Evolutionary conservation across 2,888 invertebrate species (phyloP).

Genomic region (Fragum fragum): DNA sequence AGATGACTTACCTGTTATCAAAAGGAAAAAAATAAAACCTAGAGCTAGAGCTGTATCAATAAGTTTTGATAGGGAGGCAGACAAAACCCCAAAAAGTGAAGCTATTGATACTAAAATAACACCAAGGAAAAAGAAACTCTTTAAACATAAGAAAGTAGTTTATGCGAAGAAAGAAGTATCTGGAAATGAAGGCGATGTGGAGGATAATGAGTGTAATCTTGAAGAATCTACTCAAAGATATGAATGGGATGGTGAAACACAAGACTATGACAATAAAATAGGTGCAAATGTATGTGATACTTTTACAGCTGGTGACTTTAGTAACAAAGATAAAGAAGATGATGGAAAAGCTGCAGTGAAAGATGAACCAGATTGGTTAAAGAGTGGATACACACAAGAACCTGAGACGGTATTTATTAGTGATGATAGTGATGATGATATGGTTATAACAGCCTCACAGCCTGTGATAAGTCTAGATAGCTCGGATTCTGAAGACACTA

Average conservation of each 20-base stretch:
- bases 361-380: conserved; percentile 56
- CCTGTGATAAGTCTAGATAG: conserved; percentile 36
- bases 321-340: neutral
- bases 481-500: conserved; percentile 21
- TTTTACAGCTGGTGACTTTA: neutral
- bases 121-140: conserved; percentile 4
- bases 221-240: neutral
- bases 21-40: neutral
- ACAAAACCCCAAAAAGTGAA: neutral
- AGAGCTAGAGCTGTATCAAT: neutral
- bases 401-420: conserved; percentile 58
- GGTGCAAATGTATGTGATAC: conserved; percentile 1
- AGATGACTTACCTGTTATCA: conserved; percentile 6
- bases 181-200: conserved; percentile 58
- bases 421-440: conserved; percentile 60
- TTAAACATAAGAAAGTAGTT: neutral
- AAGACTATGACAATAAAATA: conserved; percentile 23
- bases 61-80: neutral
- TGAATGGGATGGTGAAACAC: conserved; percentile 1
- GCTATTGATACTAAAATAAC: neutral
- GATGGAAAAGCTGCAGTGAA: conserved; percentile 28
- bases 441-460: conserved; percentile 43
- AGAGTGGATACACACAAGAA: conserved; percentile 61
- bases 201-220: conserved; percentile 40
- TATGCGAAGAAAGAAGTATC: conserved; percentile 32